Evolutionary conservation across 1,140 invertebrate species (phyloP).

Genomic region (Tetraneura akinire): DNA sequence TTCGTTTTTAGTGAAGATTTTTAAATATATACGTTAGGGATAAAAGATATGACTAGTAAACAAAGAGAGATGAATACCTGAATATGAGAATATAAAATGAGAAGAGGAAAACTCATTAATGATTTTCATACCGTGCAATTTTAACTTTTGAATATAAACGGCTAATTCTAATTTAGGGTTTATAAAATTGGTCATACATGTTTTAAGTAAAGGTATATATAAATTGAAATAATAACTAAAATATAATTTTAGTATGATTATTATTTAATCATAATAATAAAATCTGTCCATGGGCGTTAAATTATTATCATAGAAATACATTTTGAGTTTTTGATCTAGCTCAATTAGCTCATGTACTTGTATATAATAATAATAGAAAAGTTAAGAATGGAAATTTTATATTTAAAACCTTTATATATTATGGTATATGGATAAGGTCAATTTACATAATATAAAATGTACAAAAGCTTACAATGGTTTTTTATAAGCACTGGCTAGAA

Average conservation of each 20-base stretch:
- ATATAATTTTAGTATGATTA: neutral
- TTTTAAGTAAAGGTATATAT: neutral
- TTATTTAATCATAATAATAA: neutral
- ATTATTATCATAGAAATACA: neutral
- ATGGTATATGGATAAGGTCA: slow-evolving; percentile 4
- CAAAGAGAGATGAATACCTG: neutral
- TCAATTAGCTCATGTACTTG: neutral
- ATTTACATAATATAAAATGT: slow-evolving; percentile 12
- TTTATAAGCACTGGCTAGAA: neutral
- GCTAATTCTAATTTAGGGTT: neutral
- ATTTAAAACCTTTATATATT: slow-evolving; percentile 6
- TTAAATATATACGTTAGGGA: neutral
- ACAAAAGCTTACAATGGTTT: slow-evolving; percentile 21
- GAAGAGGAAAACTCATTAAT: neutral
- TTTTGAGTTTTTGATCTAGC: neutral
- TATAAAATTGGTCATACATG: neutral
- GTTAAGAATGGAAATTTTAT: slow-evolving; percentile 2
- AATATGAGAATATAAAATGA: slow-evolving; percentile 4
- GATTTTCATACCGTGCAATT: neutral
- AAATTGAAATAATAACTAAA: neutral
- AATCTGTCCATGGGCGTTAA: neutral
- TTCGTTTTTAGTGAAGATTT: neutral
- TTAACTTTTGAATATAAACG: neutral
- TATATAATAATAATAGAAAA: neutral
- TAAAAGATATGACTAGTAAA: neutral